Conservation (phyloP, 2,797 vertebrate species). For the Salmo trutta region DNA sequence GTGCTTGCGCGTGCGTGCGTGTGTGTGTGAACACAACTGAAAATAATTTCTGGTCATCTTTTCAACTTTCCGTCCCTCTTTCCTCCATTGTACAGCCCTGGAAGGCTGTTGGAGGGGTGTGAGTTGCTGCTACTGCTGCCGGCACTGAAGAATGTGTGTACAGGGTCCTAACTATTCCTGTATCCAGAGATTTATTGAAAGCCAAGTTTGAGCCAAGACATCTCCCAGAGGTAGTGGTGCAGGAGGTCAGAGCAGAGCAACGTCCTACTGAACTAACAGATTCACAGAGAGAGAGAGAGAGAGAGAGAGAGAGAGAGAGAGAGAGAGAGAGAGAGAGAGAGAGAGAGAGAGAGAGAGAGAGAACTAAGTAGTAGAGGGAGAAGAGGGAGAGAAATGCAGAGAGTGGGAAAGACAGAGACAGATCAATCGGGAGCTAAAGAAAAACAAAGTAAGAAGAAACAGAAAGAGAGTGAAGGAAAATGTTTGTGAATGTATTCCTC, state of each 20-base stretch:
- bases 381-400: not conserved
- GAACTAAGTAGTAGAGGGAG: not conserved
- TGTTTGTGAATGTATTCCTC: not conserved
- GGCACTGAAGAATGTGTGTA: constrained; percentile 19
- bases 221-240: constrained; percentile 5
- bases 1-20: not conserved
- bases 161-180: constrained; percentile 11
- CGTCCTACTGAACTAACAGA: not conserved
- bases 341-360: not conserved
- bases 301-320: not conserved
- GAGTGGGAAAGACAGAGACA: not conserved
- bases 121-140: constrained; percentile 5
- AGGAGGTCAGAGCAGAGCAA: not conserved
- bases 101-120: constrained; percentile 1
- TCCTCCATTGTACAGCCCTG: constrained; percentile 6
- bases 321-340: not conserved
- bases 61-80: not conserved
- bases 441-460: not conserved
- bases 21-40: not conserved
- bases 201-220: constrained; percentile 17
- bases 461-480: not conserved
- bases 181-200: constrained; percentile 23
- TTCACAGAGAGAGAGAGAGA: not conserved
- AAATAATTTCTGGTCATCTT: not conserved
- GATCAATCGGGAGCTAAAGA: not conserved